phyloP scores from a whole-genome alignment of 2,888 invertebrate species.

The Onchidella celtica region DNA sequence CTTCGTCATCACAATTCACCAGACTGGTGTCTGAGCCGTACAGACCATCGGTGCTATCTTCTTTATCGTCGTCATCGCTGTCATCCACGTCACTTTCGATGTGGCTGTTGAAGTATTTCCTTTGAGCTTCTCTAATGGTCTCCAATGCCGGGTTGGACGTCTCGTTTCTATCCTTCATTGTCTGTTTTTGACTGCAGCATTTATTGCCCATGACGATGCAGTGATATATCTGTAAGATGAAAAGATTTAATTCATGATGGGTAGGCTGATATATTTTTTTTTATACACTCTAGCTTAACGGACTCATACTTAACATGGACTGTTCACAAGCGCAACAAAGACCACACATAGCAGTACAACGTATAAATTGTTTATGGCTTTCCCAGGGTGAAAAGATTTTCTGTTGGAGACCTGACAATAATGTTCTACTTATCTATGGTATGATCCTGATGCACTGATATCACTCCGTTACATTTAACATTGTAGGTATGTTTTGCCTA shows the following conservation, averaged over 20 bases:
- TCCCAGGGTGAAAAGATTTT: no score
- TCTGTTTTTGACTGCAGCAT: not conserved
- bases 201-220: slow-evolving; percentile 33
- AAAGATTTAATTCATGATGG: not conserved
- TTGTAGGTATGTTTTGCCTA: no score
- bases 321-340: no score
- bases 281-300: no score
- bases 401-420: no score
- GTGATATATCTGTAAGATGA: not conserved
- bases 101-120: slow-evolving; percentile 46
- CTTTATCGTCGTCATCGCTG: slow-evolving; percentile 27
- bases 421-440: no score
- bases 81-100: slow-evolving; percentile 39
- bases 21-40: slow-evolving; percentile 28
- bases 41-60: slow-evolving; percentile 21
- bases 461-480: no score
- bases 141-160: not conserved
- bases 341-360: no score
- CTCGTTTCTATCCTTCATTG: not conserved
- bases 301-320: no score
- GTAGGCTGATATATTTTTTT: not conserved
- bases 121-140: slow-evolving; percentile 36
- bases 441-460: no score
- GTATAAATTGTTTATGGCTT: no score
- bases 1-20: not conserved